phyloP scores from a whole-genome alignment of 2,888 invertebrate species.

The Tyria jacobaeae region DNA sequence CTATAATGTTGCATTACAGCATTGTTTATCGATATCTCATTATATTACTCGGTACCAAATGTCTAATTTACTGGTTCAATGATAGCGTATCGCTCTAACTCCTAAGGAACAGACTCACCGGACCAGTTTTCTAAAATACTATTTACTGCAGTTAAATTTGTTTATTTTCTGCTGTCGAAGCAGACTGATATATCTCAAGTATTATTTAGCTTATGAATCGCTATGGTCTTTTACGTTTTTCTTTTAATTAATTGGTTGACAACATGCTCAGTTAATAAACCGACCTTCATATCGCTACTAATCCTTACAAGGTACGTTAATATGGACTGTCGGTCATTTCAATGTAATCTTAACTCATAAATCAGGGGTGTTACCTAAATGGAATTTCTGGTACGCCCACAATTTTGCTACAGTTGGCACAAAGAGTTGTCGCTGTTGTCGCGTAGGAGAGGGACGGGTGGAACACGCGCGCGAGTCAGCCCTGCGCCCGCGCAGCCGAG shows the following conservation, averaged over 20 bases:
- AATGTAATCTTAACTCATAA: slow-evolving; percentile 30
- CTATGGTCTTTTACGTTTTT: not conserved
- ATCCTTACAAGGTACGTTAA: slow-evolving; percentile 15
- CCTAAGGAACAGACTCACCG: slow-evolving; percentile 53
- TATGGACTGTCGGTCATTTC: slow-evolving; percentile 28
- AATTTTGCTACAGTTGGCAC: slow-evolving; percentile 66
- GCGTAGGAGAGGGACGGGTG: slow-evolving; percentile 69
- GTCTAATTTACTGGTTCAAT: slow-evolving; percentile 63
- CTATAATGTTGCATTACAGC: slow-evolving; percentile 47
- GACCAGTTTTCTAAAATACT: slow-evolving; percentile 64
- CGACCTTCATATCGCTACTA: slow-evolving; percentile 32
- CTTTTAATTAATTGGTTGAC: not conserved
- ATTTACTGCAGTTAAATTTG: slow-evolving; percentile 31
- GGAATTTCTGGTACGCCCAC: slow-evolving; percentile 79
- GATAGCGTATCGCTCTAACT: slow-evolving; percentile 64
- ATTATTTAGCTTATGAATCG: not conserved
- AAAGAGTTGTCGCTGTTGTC: slow-evolving; percentile 61
- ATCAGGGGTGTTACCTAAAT: slow-evolving; percentile 74
- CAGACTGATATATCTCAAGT: not conserved
- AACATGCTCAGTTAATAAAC: slow-evolving; percentile 7
- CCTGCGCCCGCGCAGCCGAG: slow-evolving; percentile 74
- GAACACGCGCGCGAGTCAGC: slow-evolving; percentile 70
- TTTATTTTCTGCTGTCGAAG: slow-evolving; percentile 16
- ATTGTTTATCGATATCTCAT: slow-evolving; percentile 49
- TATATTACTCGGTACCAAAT: slow-evolving; percentile 49